Evolutionary conservation across 2,888 invertebrate genomes (phyloP).

Genomic region (Stenodema calcarata): DNA sequence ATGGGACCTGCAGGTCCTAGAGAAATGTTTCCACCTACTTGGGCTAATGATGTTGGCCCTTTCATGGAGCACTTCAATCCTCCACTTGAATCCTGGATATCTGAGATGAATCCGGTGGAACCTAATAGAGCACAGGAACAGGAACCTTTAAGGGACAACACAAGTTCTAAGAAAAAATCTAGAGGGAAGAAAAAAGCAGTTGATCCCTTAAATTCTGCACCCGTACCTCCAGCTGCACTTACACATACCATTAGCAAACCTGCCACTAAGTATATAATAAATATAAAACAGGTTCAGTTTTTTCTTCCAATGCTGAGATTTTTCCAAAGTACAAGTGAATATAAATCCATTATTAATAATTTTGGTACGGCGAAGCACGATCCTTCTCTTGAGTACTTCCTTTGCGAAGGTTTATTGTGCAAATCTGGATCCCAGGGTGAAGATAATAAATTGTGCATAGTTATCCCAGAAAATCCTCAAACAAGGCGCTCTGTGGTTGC

Average conservation of each 20-base stretch:
- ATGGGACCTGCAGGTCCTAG: not conserved
- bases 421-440: not conserved
- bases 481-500: not conserved
- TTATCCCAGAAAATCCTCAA: not conserved
- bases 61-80: not conserved
- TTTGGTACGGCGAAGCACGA: not conserved
- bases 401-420: conserved; percentile 3
- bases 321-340: not conserved
- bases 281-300: not conserved
- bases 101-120: not conserved
- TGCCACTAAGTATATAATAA: not conserved
- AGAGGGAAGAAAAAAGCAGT: not conserved
- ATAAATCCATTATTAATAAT: not conserved
- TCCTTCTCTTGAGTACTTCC: not conserved
- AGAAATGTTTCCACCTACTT: too few species aligned
- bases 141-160: not conserved
- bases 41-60: too few species aligned
- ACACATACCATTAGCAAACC: not conserved
- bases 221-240: not conserved
- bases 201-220: not conserved
- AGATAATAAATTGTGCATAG: not conserved
- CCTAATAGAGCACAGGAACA: not conserved
- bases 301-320: not conserved
- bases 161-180: not conserved
- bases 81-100: not conserved